These are phyloP conservation scores for Pseudolaguvia tuberculata DNA, from an alignment of 2,113 vertebrate species.

Conservation along the genomic window DNA sequence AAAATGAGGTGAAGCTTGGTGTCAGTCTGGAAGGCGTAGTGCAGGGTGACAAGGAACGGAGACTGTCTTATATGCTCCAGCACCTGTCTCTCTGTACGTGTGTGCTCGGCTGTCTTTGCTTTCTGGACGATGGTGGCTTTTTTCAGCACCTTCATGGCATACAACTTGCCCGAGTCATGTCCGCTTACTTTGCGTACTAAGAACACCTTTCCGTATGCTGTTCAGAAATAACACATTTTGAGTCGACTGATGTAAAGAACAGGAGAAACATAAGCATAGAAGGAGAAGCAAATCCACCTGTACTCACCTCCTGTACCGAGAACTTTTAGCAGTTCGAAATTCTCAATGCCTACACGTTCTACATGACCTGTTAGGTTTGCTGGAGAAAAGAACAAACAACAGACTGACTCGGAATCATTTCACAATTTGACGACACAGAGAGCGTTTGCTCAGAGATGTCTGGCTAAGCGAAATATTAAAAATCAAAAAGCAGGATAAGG, in stretches of 20 bases:
- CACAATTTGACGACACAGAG: background rate
- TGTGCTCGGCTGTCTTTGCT: conserved; percentile 94
- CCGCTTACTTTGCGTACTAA: conserved; percentile 93
- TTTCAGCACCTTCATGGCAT: conserved; percentile 97
- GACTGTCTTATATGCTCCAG: conserved; percentile 94
- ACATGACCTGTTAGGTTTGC: conserved; percentile 94
- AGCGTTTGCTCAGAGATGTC: background rate
- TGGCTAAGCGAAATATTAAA: background rate
- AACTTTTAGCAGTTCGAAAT: conserved; percentile 94
- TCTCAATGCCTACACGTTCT: conserved; percentile 96
- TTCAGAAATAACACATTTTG: background rate
- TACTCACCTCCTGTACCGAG: conserved; percentile 94
- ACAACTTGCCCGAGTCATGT: conserved; percentile 87
- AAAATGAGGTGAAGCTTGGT: conserved; percentile 97
- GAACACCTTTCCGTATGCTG: conserved; percentile 97
- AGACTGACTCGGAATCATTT: background rate
- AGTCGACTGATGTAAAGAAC: background rate
- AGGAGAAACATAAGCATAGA: background rate
- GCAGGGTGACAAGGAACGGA: conserved; percentile 88
- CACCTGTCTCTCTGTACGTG: conserved; percentile 87
- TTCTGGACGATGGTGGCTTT: conserved; percentile 97
- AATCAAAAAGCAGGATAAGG: background rate
- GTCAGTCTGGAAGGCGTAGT: conserved; percentile 97
- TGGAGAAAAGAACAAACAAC: conserved; percentile 57
- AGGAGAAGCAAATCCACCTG: background rate